phyloP scores from a whole-genome alignment of 1,140 invertebrate genomes.

The Nixonia krombeini region DNA sequence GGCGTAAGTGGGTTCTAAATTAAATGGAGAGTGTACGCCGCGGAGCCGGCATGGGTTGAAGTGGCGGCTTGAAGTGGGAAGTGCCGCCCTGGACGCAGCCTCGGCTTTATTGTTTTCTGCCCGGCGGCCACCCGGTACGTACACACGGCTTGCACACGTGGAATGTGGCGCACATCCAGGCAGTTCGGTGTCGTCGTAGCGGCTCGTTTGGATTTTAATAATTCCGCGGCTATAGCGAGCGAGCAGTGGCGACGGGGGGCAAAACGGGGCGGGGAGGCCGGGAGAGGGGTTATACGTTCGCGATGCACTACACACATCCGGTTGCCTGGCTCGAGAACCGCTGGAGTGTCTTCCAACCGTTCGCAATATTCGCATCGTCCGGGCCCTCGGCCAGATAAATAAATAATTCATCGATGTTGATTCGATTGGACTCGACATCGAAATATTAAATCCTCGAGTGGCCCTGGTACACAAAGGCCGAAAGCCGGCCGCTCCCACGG shows the following conservation, averaged over 20 bases:
- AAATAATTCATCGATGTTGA: conserved; percentile 53
- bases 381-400: conserved; percentile 23
- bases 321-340: neutral
- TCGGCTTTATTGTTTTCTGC: conserved; percentile 56
- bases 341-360: conserved; percentile 20
- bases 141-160: conserved; percentile 18
- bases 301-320: conserved; percentile 4
- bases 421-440: conserved; percentile 30
- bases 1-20: conserved; percentile 55
- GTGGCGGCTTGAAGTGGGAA: conserved; percentile 48
- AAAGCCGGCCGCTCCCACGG: no score
- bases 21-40: conserved; percentile 51
- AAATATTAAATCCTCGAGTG: conserved; percentile 8
- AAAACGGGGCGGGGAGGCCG: no score
- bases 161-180: conserved; percentile 7
- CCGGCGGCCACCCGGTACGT: conserved; percentile 50
- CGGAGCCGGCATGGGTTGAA: conserved; percentile 24
- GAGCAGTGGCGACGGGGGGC: no score
- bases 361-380: conserved; percentile 35
- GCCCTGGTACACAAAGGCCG: no score
- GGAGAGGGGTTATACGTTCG: no score
- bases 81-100: conserved; percentile 49
- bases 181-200: conserved; percentile 31
- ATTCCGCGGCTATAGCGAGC: conserved; percentile 40
- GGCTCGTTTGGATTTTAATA: conserved; percentile 54